phyloP scores from a whole-genome alignment of 1,140 invertebrate genomes.

The Plutomurus gul region DNA sequence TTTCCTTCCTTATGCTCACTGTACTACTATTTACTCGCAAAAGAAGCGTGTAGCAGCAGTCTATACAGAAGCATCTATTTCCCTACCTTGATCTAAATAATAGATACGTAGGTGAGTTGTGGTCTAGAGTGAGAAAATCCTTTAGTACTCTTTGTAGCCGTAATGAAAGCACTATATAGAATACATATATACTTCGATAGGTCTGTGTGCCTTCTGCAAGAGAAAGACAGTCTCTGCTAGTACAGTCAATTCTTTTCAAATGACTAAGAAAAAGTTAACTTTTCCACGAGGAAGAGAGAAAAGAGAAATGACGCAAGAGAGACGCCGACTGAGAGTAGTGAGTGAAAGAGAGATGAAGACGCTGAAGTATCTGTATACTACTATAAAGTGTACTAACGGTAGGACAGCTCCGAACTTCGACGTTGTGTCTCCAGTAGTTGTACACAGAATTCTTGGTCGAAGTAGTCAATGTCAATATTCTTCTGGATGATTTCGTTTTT shows the following conservation, averaged over 20 bases:
- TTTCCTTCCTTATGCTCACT: background rate
- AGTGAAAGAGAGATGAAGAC: background rate
- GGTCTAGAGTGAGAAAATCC: background rate
- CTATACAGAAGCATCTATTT: background rate
- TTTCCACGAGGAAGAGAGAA: background rate
- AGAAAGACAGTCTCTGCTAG: too few species aligned
- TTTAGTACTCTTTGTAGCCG: too few species aligned
- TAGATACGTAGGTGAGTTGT: background rate
- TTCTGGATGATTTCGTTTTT: background rate
- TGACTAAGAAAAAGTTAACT: background rate
- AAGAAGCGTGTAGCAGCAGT: background rate
- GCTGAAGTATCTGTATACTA: background rate
- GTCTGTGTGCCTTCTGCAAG: too few species aligned
- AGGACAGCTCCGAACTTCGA: background rate
- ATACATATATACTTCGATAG: too few species aligned
- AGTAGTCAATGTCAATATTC: slow-evolving; percentile 21
- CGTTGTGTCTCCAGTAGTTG: background rate
- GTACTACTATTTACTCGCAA: background rate
- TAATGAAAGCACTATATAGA: background rate
- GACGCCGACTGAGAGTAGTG: too few species aligned
- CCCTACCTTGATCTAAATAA: background rate
- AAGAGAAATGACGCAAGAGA: background rate
- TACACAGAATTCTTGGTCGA: background rate
- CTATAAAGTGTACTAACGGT: background rate
- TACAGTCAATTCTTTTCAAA: too few species aligned